phyloP scores from a whole-genome alignment of 1,140 invertebrate genomes.

The Drosophila arawakana region DNA sequence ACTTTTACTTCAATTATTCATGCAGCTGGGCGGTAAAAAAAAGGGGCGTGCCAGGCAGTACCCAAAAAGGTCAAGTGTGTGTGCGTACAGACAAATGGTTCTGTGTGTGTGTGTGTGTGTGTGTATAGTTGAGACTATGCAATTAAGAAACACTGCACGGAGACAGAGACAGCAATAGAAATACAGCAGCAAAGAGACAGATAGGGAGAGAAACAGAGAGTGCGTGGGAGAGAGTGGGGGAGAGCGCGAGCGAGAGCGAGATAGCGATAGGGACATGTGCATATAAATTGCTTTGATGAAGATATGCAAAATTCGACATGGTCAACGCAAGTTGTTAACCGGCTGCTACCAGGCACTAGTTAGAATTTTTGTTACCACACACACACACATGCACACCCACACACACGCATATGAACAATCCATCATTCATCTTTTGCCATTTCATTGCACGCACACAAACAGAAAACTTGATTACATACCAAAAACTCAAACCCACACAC shows the following conservation, averaged over 20 bases:
- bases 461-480: slow-evolving; percentile 16
- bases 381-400: not conserved
- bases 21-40: slow-evolving; percentile 4
- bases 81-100: not conserved
- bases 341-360: slow-evolving; percentile 8
- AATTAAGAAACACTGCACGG: slow-evolving; percentile 42
- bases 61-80: slow-evolving; percentile 45
- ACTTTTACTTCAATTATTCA: slow-evolving; percentile 58
- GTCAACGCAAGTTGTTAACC: slow-evolving; percentile 40
- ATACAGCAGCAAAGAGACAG: not conserved
- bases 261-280: slow-evolving; percentile 27
- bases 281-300: slow-evolving; percentile 54
- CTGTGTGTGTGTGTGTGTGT: not conserved
- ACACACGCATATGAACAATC: slow-evolving; percentile 7
- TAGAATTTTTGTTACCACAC: slow-evolving; percentile 6
- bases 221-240: not conserved
- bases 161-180: slow-evolving; percentile 13
- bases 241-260: not conserved
- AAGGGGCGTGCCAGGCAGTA: slow-evolving; percentile 1
- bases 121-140: slow-evolving; percentile 35
- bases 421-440: slow-evolving; percentile 23
- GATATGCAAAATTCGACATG: slow-evolving; percentile 52
- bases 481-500: not conserved
- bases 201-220: not conserved
- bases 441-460: slow-evolving; percentile 15